phyloP scores from a whole-genome alignment of 2,888 invertebrate species.

The Dynastes grantii region DNA sequence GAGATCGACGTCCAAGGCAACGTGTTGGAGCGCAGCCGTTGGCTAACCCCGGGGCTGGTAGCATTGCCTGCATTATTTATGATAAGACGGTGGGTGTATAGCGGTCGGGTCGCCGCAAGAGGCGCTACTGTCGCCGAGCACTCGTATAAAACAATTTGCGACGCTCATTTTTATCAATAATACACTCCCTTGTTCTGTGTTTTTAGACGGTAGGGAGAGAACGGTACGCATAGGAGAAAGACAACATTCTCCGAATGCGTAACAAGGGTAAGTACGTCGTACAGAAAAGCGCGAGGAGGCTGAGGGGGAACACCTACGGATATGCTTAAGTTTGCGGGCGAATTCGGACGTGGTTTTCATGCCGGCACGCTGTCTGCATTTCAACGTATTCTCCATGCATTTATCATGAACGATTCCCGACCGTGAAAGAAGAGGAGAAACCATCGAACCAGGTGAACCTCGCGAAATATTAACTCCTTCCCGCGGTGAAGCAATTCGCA shows the following conservation, averaged over 20 bases:
- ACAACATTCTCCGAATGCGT: background rate
- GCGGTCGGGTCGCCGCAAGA: constrained; percentile 55
- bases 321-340: constrained; percentile 48
- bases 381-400: constrained; percentile 52
- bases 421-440: constrained; percentile 1
- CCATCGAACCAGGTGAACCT: background rate
- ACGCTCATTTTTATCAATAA: constrained; percentile 69
- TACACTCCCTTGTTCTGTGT: constrained; percentile 64
- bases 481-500: background rate
- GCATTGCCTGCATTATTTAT: constrained; percentile 65
- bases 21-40: constrained; percentile 26
- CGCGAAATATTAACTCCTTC: background rate
- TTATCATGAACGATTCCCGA: constrained; percentile 44
- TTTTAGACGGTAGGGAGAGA: constrained; percentile 23
- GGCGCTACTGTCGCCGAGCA: constrained; percentile 64
- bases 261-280: background rate
- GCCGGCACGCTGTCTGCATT: constrained; percentile 57
- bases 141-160: constrained; percentile 70
- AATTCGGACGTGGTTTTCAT: constrained; percentile 53
- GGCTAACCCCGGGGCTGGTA: constrained; percentile 36
- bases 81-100: constrained; percentile 60
- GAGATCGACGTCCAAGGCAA: constrained; percentile 59
- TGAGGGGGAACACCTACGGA: background rate
- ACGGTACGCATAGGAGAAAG: background rate
- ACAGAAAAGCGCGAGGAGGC: background rate